These are phyloP conservation scores for Porites cylindrica DNA, from an alignment of 92 coral and sea anemone genomes.

Conservation along the genomic window DNA sequence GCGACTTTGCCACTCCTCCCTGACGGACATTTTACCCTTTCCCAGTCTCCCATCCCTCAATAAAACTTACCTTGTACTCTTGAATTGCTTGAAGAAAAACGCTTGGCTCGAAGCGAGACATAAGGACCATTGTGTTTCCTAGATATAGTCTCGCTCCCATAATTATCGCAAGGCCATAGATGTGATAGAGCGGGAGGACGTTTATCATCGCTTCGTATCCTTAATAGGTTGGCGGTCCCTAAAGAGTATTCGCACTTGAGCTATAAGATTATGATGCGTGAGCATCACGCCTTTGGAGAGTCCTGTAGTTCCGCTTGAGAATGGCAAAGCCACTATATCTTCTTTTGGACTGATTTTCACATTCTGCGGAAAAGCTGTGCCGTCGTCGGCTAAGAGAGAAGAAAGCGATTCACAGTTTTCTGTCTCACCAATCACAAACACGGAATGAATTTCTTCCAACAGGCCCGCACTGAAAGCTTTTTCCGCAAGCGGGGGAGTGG, in stretches of 20 bases:
- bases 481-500: constrained; percentile 73
- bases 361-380: constrained; percentile 67
- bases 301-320: constrained; percentile 97
- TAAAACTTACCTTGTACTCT: constrained; percentile 68
- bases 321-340: constrained; percentile 72
- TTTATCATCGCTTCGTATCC: constrained; percentile 49
- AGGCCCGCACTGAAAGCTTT: constrained; percentile 69
- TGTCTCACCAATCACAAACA: constrained; percentile 80
- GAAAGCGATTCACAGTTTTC: constrained; percentile 77
- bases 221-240: not conserved
- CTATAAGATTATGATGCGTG: constrained; percentile 79
- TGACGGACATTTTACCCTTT: not conserved
- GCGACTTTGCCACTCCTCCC: not conserved
- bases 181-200: constrained; percentile 79
- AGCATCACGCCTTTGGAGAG: constrained; percentile 89
- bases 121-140: constrained; percentile 61
- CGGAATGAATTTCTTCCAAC: constrained; percentile 64
- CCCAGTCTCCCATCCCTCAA: too few relatives aligned
- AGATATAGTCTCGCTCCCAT: constrained; percentile 32
- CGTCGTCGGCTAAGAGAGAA: constrained; percentile 76
- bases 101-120: constrained; percentile 73
- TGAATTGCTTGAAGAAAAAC: constrained; percentile 73
- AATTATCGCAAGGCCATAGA: constrained; percentile 57
- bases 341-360: constrained; percentile 76
- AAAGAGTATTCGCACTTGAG: not conserved